Percentiles rank a stretch among this genome's conserved stretches.
phyloP scores from a whole-genome alignment of 2,113 vertebrate species.

The Poicephalus gulielmi region DNA sequence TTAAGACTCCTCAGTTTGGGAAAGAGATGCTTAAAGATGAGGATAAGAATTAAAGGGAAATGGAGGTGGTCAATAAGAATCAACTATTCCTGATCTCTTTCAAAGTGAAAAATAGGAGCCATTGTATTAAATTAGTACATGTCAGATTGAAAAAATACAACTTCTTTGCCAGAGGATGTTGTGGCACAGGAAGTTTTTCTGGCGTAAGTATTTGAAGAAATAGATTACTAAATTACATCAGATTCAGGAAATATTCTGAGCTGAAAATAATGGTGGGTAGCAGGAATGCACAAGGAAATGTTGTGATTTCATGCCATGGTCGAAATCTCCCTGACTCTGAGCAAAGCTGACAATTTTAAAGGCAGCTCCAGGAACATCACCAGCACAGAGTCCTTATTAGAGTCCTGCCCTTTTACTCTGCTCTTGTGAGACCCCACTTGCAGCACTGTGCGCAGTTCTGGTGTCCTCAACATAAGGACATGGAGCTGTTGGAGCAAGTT shows the following conservation, averaged over 20 bases:
- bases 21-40: neutral
- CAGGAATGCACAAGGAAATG: neutral
- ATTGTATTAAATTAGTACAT: neutral
- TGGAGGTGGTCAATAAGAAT: neutral
- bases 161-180: neutral
- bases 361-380: neutral
- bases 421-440: neutral
- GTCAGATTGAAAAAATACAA: neutral
- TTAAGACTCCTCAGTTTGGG: neutral
- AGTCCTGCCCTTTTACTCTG: neutral
- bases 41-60: neutral
- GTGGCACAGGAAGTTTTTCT: neutral
- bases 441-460: neutral
- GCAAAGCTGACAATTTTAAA: neutral
- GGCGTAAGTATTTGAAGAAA: neutral
- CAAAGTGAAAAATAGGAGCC: neutral
- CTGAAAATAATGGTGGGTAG: neutral
- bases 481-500: neutral
- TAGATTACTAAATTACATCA: neutral
- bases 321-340: neutral
- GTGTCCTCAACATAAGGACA: no score
- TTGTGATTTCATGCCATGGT: fast-evolving
- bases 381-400: neutral
- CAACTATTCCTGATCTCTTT: neutral
- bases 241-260: neutral